A percentile compares a stretch with the other conserved stretches of the same genome.
Evolutionary conservation across 2,113 vertebrate genomes (phyloP).

Genomic region (Muntiacus reevesi): DNA sequence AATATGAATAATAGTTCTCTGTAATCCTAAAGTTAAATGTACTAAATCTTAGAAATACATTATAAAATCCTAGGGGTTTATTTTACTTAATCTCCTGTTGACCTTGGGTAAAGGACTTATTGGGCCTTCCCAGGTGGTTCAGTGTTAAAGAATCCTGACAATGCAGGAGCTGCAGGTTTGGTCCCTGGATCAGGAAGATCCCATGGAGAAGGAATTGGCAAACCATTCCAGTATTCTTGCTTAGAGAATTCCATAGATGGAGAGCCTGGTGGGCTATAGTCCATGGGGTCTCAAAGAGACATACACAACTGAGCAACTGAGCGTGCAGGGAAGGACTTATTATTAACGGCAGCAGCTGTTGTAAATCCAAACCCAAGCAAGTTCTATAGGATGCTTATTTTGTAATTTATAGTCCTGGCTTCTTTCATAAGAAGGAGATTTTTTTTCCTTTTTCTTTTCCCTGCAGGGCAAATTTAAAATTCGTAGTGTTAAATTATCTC

Average conservation of each 20-base stretch:
- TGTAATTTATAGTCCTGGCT: background rate
- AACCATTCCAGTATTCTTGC: background rate
- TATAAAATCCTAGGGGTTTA: background rate
- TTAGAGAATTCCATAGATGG: background rate
- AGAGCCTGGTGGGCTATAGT: background rate
- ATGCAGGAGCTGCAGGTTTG: background rate
- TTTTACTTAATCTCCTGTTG: background rate
- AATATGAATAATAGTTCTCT: background rate
- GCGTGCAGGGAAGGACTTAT: background rate
- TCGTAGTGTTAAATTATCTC: background rate
- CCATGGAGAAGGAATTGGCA: background rate
- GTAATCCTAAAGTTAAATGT: background rate
- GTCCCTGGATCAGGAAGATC: background rate
- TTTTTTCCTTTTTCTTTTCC: background rate
- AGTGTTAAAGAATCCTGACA: background rate
- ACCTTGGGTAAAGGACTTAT: background rate
- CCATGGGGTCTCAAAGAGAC: background rate
- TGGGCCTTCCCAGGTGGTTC: background rate
- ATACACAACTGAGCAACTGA: background rate
- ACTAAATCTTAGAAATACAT: background rate
- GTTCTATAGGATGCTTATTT: background rate
- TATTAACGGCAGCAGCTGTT: background rate
- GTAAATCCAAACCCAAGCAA: background rate
- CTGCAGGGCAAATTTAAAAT: background rate
- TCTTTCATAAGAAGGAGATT: background rate